Percentiles rank a stretch among this genome's conserved stretches.
Conservation (phyloP, 2,888 invertebrate genomes). For the Sesia apiformis region DNA sequence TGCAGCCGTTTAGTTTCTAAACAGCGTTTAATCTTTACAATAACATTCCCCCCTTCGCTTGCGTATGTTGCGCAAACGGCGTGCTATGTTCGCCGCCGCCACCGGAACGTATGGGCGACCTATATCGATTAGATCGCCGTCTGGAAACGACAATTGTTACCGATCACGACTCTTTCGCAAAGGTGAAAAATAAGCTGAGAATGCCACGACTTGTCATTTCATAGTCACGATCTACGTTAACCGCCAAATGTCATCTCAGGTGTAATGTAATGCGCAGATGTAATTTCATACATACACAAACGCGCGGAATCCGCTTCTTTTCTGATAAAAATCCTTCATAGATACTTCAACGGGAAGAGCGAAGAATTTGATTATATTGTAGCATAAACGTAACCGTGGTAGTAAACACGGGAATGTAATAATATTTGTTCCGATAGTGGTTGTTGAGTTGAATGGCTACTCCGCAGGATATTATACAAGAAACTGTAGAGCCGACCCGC, state of each 20-base stretch:
- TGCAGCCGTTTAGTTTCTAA: not conserved
- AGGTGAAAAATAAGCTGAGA: slow-evolving; percentile 69
- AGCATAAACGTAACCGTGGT: slow-evolving; percentile 6
- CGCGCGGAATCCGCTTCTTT: not conserved
- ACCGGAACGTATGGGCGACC: slow-evolving; percentile 27
- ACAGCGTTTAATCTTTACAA: not conserved
- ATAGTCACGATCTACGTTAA: slow-evolving; percentile 51
- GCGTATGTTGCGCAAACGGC: slow-evolving; percentile 28
- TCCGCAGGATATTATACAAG: not conserved
- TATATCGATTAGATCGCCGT: slow-evolving; percentile 53
- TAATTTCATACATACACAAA: not conserved
- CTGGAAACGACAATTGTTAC: slow-evolving; percentile 51
- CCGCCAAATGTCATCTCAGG: slow-evolving; percentile 52
- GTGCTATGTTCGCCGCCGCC: slow-evolving; percentile 12
- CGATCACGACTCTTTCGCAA: slow-evolving; percentile 69
- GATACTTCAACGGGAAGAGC: no score
- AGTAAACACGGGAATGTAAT: slow-evolving; percentile 18
- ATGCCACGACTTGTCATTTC: slow-evolving; percentile 71
- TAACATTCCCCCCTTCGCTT: not conserved
- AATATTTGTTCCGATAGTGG: slow-evolving; percentile 1
- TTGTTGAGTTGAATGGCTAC: slow-evolving; percentile 1
- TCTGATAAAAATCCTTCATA: no score
- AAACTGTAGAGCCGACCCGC: not conserved
- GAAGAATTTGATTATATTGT: not conserved
- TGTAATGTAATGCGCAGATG: slow-evolving; percentile 21